phyloP scores from a whole-genome alignment of 1,140 invertebrate genomes.

The Rhyzopertha dominica region DNA sequence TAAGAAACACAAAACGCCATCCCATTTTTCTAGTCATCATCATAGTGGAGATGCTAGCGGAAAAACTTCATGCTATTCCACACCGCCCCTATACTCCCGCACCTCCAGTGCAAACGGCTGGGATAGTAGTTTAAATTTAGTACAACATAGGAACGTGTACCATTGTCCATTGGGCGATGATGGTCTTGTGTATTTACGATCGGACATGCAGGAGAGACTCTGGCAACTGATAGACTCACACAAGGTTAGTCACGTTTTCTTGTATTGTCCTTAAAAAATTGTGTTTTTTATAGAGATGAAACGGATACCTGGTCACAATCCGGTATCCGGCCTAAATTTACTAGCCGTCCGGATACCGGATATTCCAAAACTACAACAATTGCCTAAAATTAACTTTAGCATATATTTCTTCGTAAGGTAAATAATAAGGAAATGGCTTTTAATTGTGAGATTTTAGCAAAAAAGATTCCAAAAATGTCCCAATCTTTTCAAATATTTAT shows the following conservation, averaged over 20 bases:
- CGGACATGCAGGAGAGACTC: constrained; percentile 72
- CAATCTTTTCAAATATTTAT: too few species aligned
- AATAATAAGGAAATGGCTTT: too few species aligned
- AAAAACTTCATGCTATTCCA: constrained; percentile 37
- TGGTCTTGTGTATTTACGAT: constrained; percentile 71
- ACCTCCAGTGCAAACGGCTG: constrained; percentile 43
- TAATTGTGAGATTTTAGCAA: too few species aligned
- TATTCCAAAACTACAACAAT: too few species aligned
- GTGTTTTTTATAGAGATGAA: background rate
- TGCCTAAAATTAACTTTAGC: too few species aligned
- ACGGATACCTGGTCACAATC: too few species aligned
- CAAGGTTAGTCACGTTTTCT: constrained; percentile 53
- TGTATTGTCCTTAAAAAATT: constrained; percentile 5
- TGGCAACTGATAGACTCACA: constrained; percentile 75
- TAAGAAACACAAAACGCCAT: too few species aligned
- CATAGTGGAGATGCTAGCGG: constrained; percentile 22
- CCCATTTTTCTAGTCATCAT: constrained; percentile 9
- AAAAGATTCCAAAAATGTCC: too few species aligned
- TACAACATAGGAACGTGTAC: constrained; percentile 15
- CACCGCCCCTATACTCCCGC: constrained; percentile 41
- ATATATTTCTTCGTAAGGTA: too few species aligned
- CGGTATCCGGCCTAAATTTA: too few species aligned
- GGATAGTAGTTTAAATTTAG: constrained; percentile 22
- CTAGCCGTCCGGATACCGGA: too few species aligned
- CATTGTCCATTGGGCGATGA: constrained; percentile 54